Base-by-base conservation (phyloP, 2,888 invertebrate genomes). In the Gerris lacustris region DNA sequence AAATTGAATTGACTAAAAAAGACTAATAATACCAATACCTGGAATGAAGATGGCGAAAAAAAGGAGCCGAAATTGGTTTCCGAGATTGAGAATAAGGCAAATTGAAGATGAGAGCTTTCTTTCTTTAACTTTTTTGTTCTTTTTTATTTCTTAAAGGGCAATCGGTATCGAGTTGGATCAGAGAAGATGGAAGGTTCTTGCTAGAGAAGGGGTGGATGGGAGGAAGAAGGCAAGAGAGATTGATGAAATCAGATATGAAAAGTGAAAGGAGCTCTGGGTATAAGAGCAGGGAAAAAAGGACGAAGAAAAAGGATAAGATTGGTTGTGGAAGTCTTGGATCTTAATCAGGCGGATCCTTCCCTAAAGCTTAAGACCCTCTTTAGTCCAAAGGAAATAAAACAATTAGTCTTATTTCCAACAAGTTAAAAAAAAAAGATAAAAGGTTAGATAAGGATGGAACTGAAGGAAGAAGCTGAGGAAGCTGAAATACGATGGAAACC, bases 161-260 rank as follows among this genome's bases (percentile, higher is more conserved):
- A 55, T 55, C 55, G 55, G 55, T 55, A 55, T 55, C 15, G 55
- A 55, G 15, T 31, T 31, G 55, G 55, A 55, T 55, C 55, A 55
- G 15, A 55, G 31, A 55, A 55, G 55, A 55, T 55, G 15, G 15
- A 11, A 55, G 55, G 55, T 11, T 55, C 55, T 31, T 31, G 31
- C 31, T 31, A 31, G 31, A 31, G 31, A 55, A 55, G 55, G 55
- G 55, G 55, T 2, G 55, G 9, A 55, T 11, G 15, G 55, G 15
- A 55, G 15, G 55, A 55, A 55, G 15, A 55, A 11, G 55, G 55
- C 11, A 15, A 55, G 15, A 55, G 15, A 55, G 55, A 55, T 55
- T 55, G 55, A 55, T 55, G 55, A 55, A 55, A 55, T 55, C 55
- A 11, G 55, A 55, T 55, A 55, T 55, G 55, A 55, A 55, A 55